Conservation (phyloP, 2,888 invertebrate genomes). For the Deilephila porcellus region DNA sequence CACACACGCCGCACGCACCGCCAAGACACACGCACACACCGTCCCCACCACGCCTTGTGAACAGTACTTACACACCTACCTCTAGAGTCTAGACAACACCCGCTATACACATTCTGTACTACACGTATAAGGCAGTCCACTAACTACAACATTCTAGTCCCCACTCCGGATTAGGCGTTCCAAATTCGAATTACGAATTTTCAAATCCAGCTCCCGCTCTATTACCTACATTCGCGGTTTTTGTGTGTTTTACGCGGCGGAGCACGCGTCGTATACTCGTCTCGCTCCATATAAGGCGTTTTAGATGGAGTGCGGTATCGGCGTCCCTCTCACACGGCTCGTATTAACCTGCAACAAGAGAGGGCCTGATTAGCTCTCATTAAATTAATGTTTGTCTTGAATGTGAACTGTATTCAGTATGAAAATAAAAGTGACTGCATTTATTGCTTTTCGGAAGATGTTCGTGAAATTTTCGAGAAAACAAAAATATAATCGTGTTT, state of each 20-base stretch:
- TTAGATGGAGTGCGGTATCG: slow-evolving; percentile 57
- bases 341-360: slow-evolving; percentile 74
- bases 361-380: slow-evolving; percentile 54
- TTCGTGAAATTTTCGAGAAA: slow-evolving; percentile 9
- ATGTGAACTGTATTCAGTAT: slow-evolving; percentile 9
- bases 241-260: slow-evolving; percentile 72
- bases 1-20: slow-evolving; percentile 60
- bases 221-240: slow-evolving; percentile 74
- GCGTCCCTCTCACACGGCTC: slow-evolving; percentile 66
- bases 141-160: slow-evolving; percentile 48
- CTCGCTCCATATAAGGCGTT: slow-evolving; percentile 82
- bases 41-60: slow-evolving; percentile 50
- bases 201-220: slow-evolving; percentile 51
- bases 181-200: slow-evolving; percentile 54
- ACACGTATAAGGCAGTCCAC: slow-evolving; percentile 56
- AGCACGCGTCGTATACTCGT: slow-evolving; percentile 72
- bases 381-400: not conserved
- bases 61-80: slow-evolving; percentile 18
- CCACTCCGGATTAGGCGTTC: slow-evolving; percentile 60
- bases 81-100: slow-evolving; percentile 15
- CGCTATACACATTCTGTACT: slow-evolving; percentile 40
- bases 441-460: not conserved
- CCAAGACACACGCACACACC: slow-evolving; percentile 56
- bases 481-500: slow-evolving; percentile 4
- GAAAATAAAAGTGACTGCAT: slow-evolving; percentile 15